A percentile compares a stretch with the other conserved stretches of the same genome.
Evolutionary conservation across 2,113 vertebrate genomes (phyloP).

Genomic region (Balaenoptera acutorostrata): DNA sequence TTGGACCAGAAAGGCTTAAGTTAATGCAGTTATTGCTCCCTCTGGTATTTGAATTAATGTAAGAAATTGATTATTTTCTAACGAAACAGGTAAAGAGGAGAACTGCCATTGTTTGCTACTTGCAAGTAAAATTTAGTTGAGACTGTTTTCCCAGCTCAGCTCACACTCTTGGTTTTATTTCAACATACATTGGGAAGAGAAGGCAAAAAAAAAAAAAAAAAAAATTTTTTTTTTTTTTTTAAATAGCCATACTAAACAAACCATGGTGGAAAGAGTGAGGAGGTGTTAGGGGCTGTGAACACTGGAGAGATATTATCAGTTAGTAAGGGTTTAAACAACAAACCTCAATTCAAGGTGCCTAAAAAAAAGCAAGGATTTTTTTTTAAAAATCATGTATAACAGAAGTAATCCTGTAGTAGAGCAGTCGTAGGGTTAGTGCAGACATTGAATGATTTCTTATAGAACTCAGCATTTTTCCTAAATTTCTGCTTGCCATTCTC

Average conservation of each 20-base stretch:
- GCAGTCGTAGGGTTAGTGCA: background rate
- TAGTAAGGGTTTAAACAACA: background rate
- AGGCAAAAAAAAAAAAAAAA: background rate
- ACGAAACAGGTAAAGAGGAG: background rate
- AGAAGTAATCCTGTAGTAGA: background rate
- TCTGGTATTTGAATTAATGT: slow-evolving; percentile 17
- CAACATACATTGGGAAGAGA: background rate
- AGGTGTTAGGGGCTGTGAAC: background rate
- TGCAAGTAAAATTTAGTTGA: background rate
- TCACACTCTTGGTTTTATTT: background rate
- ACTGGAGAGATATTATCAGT: background rate
- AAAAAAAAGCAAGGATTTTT: background rate
- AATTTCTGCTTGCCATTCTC: background rate
- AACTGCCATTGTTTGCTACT: background rate
- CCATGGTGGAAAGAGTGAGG: background rate
- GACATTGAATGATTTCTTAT: background rate
- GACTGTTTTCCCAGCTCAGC: background rate
- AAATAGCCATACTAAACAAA: background rate
- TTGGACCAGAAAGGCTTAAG: slow-evolving; percentile 27
- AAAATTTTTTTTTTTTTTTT: background rate
- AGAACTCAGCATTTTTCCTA: background rate
- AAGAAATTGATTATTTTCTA: slow-evolving; percentile 32
- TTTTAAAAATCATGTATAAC: background rate
- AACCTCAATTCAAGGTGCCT: background rate
- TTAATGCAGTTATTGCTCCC: background rate